Percentiles rank a stretch among this genome's conserved stretches.
These are phyloP conservation scores for Nephrotoma appendiculata DNA, from an alignment of 2,888 invertebrate genomes.

Conservation along the genomic window DNA sequence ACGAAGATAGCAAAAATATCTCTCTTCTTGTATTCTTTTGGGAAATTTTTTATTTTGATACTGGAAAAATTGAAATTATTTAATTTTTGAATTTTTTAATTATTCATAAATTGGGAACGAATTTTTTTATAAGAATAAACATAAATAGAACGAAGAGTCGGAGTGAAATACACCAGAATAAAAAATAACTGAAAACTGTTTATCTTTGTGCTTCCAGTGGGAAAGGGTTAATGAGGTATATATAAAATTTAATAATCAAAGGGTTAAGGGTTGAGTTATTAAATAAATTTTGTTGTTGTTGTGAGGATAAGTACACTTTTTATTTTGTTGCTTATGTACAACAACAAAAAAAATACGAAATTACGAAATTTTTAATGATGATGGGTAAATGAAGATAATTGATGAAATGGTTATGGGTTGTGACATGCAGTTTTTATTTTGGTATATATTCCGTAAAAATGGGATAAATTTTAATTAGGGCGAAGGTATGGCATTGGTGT, in stretches of 20 bases:
- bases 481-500: neutral
- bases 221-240: neutral
- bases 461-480: neutral
- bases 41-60: neutral
- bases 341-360: neutral
- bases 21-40: neutral
- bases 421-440: neutral
- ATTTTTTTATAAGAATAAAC: neutral
- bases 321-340: neutral
- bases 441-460: neutral
- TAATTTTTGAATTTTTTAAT: neutral
- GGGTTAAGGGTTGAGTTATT: neutral
- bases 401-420: neutral
- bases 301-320: neutral
- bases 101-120: neutral
- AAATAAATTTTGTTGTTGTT: neutral
- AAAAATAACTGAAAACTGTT: neutral
- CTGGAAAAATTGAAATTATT: neutral
- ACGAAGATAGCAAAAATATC: neutral
- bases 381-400: neutral
- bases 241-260: neutral
- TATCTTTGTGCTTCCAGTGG: neutral
- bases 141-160: neutral
- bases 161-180: neutral
- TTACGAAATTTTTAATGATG: neutral